phyloP scores from a whole-genome alignment of 30 jellyfish, hydroid and myxozoan species.

The Pelagia noctiluca region DNA sequence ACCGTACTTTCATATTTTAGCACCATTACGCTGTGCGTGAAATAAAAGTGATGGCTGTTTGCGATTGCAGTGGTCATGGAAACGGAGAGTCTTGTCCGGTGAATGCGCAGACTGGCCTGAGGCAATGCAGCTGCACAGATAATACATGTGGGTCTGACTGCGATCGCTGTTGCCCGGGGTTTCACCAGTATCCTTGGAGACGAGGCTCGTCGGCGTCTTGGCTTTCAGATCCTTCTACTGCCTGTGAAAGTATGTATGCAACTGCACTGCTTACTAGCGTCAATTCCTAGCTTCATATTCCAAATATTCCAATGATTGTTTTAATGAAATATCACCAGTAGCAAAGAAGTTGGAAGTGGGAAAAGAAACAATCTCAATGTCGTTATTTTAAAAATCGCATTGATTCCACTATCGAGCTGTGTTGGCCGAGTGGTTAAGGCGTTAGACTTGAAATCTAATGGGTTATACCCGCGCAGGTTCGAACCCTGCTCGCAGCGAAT shows the following conservation, averaged over 20 bases:
- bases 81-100: constrained; percentile 88
- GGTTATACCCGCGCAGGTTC: constrained; percentile 75
- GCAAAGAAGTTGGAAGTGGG: no score
- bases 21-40: constrained; percentile 95
- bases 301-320: no score
- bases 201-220: constrained; percentile 84
- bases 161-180: constrained; percentile 93
- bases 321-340: no score
- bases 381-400: no score
- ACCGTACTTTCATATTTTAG: constrained; percentile 47
- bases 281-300: no score
- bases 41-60: constrained; percentile 67
- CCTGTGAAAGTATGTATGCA: constrained; percentile 85
- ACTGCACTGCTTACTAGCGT: not conserved
- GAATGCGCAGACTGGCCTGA: constrained; percentile 63
- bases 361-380: no score
- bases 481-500: constrained; percentile 74
- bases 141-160: constrained; percentile 94
- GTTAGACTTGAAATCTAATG: constrained; percentile 70
- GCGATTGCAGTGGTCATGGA: constrained; percentile 98
- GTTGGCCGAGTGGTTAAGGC: constrained; percentile 78
- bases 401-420: constrained; percentile 35
- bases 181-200: constrained; percentile 92
- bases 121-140: constrained; percentile 89
- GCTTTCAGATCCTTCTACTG: constrained; percentile 81